Percentiles rank a stretch among this genome's conserved stretches.
These are phyloP conservation scores for Creontiades dilutus DNA, from an alignment of 2,888 invertebrate genomes.

Conservation along the genomic window DNA sequence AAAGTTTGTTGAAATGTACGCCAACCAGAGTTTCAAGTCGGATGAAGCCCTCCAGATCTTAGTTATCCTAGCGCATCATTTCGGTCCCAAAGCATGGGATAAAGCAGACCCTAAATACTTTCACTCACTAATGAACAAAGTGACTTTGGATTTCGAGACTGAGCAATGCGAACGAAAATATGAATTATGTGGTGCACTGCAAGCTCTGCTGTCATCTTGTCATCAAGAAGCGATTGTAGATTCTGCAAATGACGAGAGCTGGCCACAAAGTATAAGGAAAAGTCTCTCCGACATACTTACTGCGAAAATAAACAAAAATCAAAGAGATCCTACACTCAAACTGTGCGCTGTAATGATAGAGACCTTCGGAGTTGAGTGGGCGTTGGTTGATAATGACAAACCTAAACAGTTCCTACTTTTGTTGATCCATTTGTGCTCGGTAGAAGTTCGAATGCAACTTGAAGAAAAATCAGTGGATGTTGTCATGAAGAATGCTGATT, in stretches of 20 bases:
- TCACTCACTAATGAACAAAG: constrained; percentile 89
- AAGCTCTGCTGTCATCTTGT: constrained; percentile 84
- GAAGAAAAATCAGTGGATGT: constrained; percentile 91
- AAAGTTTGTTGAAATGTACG: constrained; percentile 91
- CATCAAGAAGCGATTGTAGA: constrained; percentile 76
- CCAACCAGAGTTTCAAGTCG: constrained; percentile 92
- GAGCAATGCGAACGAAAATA: constrained; percentile 94
- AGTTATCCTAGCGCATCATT: constrained; percentile 86
- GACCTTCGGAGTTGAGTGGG: constrained; percentile 91
- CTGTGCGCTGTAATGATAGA: constrained; percentile 90
- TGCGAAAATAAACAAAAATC: constrained; percentile 91
- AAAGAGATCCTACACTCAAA: constrained; percentile 92
- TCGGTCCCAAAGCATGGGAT: constrained; percentile 88
- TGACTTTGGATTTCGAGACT: constrained; percentile 91
- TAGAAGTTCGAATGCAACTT: constrained; percentile 95
- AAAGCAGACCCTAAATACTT: constrained; percentile 86
- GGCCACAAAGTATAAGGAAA: constrained; percentile 90
- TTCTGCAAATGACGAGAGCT: constrained; percentile 84
- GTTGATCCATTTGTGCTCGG: constrained; percentile 91
- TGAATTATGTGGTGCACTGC: constrained; percentile 89
- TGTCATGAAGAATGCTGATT: constrained; percentile 86
- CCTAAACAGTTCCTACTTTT: constrained; percentile 90
- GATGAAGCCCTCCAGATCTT: constrained; percentile 92
- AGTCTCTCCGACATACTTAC: constrained; percentile 90
- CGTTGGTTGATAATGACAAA: constrained; percentile 87